phyloP scores from a whole-genome alignment of 2,113 vertebrate species.

The Trogon melanurus region DNA sequence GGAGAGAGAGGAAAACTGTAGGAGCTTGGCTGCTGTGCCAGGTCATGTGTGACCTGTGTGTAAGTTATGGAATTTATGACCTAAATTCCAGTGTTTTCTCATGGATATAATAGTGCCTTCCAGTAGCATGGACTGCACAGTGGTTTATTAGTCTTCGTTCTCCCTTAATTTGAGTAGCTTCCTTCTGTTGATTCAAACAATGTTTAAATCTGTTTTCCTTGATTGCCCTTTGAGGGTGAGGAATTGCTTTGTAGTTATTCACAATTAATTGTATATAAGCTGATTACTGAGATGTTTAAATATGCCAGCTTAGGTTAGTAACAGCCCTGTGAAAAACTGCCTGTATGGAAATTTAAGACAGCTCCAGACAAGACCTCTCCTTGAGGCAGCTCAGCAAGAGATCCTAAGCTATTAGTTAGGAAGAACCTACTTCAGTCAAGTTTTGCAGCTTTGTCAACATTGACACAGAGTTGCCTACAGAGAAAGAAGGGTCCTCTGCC shows the following conservation, averaged over 20 bases:
- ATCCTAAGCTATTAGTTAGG: not conserved
- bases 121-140: not conserved
- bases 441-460: not conserved
- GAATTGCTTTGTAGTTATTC: not conserved
- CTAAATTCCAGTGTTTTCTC: constrained; percentile 35
- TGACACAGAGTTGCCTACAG: fast-evolving
- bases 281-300: not conserved
- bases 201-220: not conserved
- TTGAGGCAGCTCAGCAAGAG: not conserved
- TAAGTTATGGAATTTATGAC: constrained; percentile 43
- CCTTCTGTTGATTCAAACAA: not conserved
- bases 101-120: not conserved
- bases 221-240: not conserved
- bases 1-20: not conserved
- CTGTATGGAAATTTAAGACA: not conserved
- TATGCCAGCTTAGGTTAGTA: not conserved
- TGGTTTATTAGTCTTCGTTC: not conserved
- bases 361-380: not conserved
- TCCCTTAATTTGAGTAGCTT: not conserved
- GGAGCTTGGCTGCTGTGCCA: constrained; percentile 25
- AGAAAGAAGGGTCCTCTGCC: not conserved
- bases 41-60: constrained; percentile 35
- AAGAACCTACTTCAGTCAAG: not conserved
- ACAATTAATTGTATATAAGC: not conserved
- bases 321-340: not conserved